phyloP scores from a whole-genome alignment of 2,888 invertebrate genomes.

The Aphodius granarius region DNA sequence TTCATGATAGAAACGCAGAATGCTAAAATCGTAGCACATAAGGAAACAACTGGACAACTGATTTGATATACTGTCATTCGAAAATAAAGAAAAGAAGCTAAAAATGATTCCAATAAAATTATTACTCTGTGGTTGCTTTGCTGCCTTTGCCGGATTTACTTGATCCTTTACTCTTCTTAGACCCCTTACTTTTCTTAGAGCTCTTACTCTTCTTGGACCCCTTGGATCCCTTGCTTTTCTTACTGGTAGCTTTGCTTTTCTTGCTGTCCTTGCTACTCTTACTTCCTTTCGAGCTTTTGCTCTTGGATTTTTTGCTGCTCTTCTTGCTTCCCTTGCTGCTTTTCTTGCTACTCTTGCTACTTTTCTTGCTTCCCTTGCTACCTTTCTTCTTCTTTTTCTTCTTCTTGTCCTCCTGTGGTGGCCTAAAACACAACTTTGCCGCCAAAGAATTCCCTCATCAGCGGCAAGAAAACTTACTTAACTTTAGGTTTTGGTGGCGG shows the following conservation, averaged over 20 bases:
- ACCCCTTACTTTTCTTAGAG: conserved; percentile 32
- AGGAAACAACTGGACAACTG: too few relatives aligned
- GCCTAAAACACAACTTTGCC: conserved; percentile 2
- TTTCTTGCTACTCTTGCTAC: conserved; percentile 27
- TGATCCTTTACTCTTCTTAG: conserved; percentile 30
- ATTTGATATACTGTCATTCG: too few relatives aligned
- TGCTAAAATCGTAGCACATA: too few relatives aligned
- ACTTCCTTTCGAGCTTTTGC: conserved; percentile 11
- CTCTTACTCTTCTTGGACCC: conserved; percentile 27
- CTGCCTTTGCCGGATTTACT: conserved; percentile 8
- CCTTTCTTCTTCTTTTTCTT: conserved; percentile 30
- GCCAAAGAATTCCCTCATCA: background rate
- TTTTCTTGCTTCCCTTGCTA: conserved; percentile 27
- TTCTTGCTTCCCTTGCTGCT: conserved; percentile 13
- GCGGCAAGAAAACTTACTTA: background rate
- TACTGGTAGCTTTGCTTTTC: conserved; percentile 13
- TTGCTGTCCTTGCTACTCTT: conserved; percentile 17
- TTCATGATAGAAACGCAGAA: too few relatives aligned
- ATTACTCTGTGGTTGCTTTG: conserved; percentile 15
- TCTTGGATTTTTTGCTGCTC: conserved; percentile 19
- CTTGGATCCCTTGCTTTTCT: conserved; percentile 20
- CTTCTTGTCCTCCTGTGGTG: conserved; percentile 18
- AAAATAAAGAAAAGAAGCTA: too few relatives aligned
- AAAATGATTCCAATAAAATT: too few relatives aligned
- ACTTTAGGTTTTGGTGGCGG: conserved; percentile 27